A percentile compares a stretch with the other conserved stretches of the same genome.
phyloP scores from a whole-genome alignment of 2,797 vertebrate genomes.

The Dicrostonyx torquatus region DNA sequence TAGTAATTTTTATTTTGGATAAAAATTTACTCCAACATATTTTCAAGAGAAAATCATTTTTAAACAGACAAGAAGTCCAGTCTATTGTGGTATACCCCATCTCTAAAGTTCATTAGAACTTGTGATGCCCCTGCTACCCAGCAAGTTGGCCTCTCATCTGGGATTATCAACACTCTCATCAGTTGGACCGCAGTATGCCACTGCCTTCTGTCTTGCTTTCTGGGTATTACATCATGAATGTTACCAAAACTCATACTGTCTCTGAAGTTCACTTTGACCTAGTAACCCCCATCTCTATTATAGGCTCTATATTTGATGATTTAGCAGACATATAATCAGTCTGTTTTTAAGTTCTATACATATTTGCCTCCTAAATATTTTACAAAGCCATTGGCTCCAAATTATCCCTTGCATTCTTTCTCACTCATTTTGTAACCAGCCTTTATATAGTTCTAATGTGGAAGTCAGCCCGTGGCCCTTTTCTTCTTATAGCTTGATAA shows the following conservation, averaged over 20 bases:
- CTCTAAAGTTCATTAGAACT: neutral
- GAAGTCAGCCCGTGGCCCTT: neutral
- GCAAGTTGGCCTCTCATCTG: neutral
- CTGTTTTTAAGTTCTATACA: neutral
- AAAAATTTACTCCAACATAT: slow-evolving; percentile 16
- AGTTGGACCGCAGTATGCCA: neutral
- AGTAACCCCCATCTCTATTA: neutral
- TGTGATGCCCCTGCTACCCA: neutral
- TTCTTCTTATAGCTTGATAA: neutral
- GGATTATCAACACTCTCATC: neutral
- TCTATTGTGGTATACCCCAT: neutral
- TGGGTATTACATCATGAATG: neutral
- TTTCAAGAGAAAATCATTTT: slow-evolving; percentile 48
- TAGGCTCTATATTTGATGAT: neutral
- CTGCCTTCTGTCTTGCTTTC: neutral
- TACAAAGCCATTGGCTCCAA: neutral
- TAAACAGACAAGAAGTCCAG: neutral
- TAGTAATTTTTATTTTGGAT: neutral
- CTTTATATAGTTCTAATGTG: neutral
- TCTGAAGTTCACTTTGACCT: neutral
- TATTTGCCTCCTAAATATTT: slow-evolving; percentile 34
- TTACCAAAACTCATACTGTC: neutral
- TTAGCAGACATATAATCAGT: neutral
- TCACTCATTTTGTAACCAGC: neutral
- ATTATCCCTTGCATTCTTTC: neutral